Evolutionary conservation across 1,140 invertebrate genomes (phyloP).

Genomic region (Drosophila guanche): DNA sequence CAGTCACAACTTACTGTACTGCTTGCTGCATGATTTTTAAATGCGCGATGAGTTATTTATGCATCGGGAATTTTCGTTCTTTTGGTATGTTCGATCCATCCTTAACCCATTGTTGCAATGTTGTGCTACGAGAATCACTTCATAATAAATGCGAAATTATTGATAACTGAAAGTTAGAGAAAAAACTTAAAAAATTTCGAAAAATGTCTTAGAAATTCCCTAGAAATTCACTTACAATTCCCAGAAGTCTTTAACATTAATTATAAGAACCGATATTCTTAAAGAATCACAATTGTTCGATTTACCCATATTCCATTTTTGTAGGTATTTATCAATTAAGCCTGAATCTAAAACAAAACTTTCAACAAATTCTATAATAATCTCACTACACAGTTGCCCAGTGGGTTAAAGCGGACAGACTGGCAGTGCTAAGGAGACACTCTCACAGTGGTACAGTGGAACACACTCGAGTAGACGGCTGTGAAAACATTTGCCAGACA

Average conservation of each 20-base stretch:
- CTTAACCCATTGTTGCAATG: slow-evolving; percentile 58
- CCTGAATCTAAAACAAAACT: too few relatives aligned
- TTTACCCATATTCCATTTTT: too few relatives aligned
- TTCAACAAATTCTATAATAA: too few relatives aligned
- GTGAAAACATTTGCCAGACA: slow-evolving; percentile 67
- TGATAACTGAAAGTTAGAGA: background rate
- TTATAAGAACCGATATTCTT: too few relatives aligned
- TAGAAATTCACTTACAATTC: too few relatives aligned
- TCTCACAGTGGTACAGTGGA: background rate
- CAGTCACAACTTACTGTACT: slow-evolving; percentile 49
- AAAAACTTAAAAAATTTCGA: slow-evolving; percentile 4
- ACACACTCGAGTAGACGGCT: slow-evolving; percentile 49
- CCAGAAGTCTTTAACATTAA: too few relatives aligned
- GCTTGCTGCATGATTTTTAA: slow-evolving; percentile 77
- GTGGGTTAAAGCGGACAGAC: slow-evolving; percentile 48
- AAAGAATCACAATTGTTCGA: too few relatives aligned
- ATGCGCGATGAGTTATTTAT: slow-evolving; percentile 82
- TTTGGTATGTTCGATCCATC: slow-evolving; percentile 58
- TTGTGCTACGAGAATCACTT: background rate
- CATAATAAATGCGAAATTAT: background rate
- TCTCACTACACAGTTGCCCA: background rate
- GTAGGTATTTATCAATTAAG: too few relatives aligned
- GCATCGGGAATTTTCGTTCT: slow-evolving; percentile 56
- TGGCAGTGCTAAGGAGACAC: slow-evolving; percentile 14
- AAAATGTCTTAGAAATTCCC: background rate